Percentiles rank a stretch among this genome's conserved stretches.
These are phyloP conservation scores for Protaetia brevitarsis DNA, from an alignment of 1,140 invertebrate species.

Conservation along the genomic window DNA sequence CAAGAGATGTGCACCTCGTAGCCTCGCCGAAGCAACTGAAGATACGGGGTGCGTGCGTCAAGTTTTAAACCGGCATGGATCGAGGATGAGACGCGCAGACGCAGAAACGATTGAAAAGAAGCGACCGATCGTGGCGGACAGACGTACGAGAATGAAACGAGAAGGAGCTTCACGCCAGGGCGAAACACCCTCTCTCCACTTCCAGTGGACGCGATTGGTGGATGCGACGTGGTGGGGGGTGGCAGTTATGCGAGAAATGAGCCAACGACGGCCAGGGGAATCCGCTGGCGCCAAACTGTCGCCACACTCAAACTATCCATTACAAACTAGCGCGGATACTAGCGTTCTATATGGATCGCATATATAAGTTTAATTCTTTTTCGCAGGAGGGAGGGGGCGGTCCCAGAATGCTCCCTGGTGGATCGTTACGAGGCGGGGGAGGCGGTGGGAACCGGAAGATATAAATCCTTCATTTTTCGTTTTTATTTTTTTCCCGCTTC, in stretches of 20 bases:
- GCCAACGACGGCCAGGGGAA: conserved; percentile 24
- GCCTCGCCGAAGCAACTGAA: not conserved
- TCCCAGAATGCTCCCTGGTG: not conserved
- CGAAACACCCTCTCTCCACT: conserved; percentile 26
- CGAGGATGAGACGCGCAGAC: not conserved
- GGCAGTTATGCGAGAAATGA: conserved; percentile 31
- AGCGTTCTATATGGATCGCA: not conserved
- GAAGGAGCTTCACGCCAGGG: conserved; percentile 24
- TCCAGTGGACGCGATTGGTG: conserved; percentile 30
- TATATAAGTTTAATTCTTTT: conserved; percentile 24
- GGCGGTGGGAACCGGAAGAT: not conserved
- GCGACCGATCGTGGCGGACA: not conserved
- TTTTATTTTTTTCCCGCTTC: no score
- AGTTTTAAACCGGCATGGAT: conserved; percentile 1
- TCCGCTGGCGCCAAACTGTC: conserved; percentile 42
- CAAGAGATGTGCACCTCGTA: not conserved
- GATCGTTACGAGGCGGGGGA: not conserved
- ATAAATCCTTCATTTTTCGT: not conserved
- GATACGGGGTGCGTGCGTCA: not conserved
- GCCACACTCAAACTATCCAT: conserved; percentile 34
- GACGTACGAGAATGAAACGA: not conserved
- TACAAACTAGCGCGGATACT: conserved; percentile 33
- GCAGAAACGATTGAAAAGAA: not conserved
- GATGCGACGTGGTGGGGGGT: conserved; percentile 25
- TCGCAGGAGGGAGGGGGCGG: not conserved